phyloP scores from a whole-genome alignment of 2,888 invertebrate species.

The Aphidoletes aphidimyza region DNA sequence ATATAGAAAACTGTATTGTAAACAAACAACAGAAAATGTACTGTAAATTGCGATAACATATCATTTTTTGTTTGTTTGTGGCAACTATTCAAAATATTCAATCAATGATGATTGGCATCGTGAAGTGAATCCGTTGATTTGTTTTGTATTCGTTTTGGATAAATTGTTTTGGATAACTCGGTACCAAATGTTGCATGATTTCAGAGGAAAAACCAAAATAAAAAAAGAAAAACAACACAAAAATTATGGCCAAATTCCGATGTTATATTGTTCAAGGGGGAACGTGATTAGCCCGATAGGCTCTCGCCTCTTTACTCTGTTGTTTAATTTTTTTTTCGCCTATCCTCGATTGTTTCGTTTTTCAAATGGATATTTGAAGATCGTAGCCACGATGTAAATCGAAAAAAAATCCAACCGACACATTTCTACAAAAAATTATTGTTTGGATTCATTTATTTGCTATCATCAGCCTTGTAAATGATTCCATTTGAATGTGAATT shows the following conservation, averaged over 20 bases:
- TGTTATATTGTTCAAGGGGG: not conserved
- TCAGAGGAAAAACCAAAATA: too few relatives aligned
- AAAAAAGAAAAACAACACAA: too few relatives aligned
- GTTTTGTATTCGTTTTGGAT: not conserved
- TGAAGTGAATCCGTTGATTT: not conserved
- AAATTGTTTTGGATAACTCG: not conserved
- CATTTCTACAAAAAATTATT: not conserved
- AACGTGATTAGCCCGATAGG: slow-evolving; percentile 15
- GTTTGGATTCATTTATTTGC: not conserved
- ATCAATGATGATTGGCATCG: not conserved
- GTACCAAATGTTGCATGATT: not conserved
- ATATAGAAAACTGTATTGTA: not conserved
- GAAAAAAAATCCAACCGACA: not conserved
- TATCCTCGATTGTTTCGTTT: not conserved
- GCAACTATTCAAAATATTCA: not conserved
- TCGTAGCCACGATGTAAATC: not conserved
- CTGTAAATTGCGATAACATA: not conserved
- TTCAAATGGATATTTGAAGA: not conserved
- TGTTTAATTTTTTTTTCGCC: not conserved
- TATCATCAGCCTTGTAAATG: not conserved
- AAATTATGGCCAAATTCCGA: not conserved
- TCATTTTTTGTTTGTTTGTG: not conserved
- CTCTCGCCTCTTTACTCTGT: not conserved
- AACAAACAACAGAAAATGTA: not conserved
- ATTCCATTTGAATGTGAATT: not conserved